Evolutionary conservation across 1,140 invertebrate genomes (phyloP), one percentile per base, ranked within the genome.

Genomic region (Zaprionus davidi): DNA sequence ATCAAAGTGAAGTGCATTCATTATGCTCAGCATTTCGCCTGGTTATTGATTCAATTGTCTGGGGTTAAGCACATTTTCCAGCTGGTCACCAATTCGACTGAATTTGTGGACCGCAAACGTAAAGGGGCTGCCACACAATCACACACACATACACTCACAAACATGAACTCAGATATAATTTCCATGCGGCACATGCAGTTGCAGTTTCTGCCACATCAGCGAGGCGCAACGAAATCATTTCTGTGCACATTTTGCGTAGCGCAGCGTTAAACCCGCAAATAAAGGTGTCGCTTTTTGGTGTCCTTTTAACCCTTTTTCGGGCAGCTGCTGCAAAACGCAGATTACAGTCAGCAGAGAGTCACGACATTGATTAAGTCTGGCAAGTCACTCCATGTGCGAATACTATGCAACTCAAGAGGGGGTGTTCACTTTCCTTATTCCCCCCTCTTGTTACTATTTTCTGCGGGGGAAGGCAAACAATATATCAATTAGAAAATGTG

Each of bases 1-100:
- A 88, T 86, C 83, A 72, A 81, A 67, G 51, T 88, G 85, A 90
- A 88, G 85, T 90, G 85, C 74, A 81, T 69, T 55, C 72, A 81
- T 78, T 76, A 72, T 76, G 53, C 44, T 71, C 44, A 62, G 59
- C 31, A 71, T 77, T 68, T 72, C 72, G 44, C 46, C 44, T 71
- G 31, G 17, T 44, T 55, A 64, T 64, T 51, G 34, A 64, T 49
- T 72, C 84, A 70, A 86, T 87, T 80, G 71, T 76, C 70, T 70
- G 67, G 58, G 71, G 56, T 74, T 70, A 75, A 72, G 55, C 68
- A 55, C 56, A 78, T 65, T 84, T 88, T 85, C 78, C 85, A 88
- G 78, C 85, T 88, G 85, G 71, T 79, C 76, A 90, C 71, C 65
- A 34, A 78, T 78, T 69, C 46, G 58, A 74, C 78, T 78, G 75